Evolutionary conservation across 2,797 vertebrate genomes (phyloP), one percentile per base, ranked within the genome.

Genomic region (Mormyrus hasselquistii): DNA sequence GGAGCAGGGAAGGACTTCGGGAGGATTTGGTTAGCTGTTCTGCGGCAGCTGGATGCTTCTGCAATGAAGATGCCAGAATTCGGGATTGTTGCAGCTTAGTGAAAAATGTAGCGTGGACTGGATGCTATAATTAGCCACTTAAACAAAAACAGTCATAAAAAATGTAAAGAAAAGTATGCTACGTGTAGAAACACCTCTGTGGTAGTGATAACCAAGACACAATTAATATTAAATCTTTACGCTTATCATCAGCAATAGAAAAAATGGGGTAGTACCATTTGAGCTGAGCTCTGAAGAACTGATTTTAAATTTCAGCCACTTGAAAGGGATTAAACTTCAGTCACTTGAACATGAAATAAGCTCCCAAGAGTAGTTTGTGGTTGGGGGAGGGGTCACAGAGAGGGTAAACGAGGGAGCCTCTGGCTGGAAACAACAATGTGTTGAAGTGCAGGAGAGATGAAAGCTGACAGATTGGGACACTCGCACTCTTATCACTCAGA

Each of bases 1-100:
- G 88, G 94, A 92, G 92, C 93, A 95, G 95, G 95, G 94, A 85
- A 59, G 94, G 94, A 91, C 92, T 93, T 92, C 94, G 95, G 94
- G 95, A 95, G 44, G 59, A 65, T 86, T 86, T 73, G 47, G 65
- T 76, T 55, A 12, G 65, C 19, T 86, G 69, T 73, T 76, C 34
- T 55, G 29, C 44, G 47, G 59, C 41, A 69, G 82, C 52, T 73
- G 82, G 47, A 86, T 52, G 16, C 57, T 62, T 59, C 88, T 47
- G n/a, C 22, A 4, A 19, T 2, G 79, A 49, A 86, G 82, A 19
- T 65, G 59, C 19, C 55, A 89, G 57, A 29, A 38, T 73, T 44
- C 41, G 49, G 38, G 34, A 49, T 22, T 59, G 82, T 50, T 83
- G 79, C 19, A 50, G 29, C 9, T 38, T 14, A n/a, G 50, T 25